These are phyloP conservation scores for Barypeithes pellucidus DNA, from an alignment of 2,888 invertebrate genomes.

Conservation along the genomic window DNA sequence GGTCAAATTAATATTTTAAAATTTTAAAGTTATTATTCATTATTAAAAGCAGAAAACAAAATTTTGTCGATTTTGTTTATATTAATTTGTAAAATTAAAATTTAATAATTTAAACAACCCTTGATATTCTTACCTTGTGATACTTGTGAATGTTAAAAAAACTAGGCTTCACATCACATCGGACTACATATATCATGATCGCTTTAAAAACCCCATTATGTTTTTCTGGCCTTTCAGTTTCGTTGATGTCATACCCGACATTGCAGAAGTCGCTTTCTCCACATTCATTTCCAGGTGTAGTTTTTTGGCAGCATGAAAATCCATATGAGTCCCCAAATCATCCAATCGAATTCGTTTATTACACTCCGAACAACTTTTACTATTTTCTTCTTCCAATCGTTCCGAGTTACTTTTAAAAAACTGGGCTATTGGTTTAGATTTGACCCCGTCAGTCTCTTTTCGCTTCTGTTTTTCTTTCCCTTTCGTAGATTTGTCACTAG, in stretches of 20 bases:
- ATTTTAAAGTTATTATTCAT: too few relatives aligned
- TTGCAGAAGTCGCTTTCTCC: background rate
- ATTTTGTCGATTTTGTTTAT: too few relatives aligned
- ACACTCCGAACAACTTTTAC: slow-evolving; percentile 78
- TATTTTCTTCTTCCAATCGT: slow-evolving; percentile 54
- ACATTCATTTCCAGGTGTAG: slow-evolving; percentile 79
- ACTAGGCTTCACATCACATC: too few relatives aligned
- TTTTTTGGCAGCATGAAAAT: slow-evolving; percentile 89
- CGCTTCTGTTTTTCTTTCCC: slow-evolving; percentile 36
- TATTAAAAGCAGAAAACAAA: too few relatives aligned
- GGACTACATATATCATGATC: background rate
- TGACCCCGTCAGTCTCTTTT: slow-evolving; percentile 1
- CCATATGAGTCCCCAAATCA: slow-evolving; percentile 80
- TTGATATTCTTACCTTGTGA: too few relatives aligned
- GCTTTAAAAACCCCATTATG: slow-evolving; percentile 31
- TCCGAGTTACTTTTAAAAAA: slow-evolving; percentile 60
- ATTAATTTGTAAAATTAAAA: too few relatives aligned
- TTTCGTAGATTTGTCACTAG: slow-evolving; percentile 30
- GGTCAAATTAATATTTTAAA: too few relatives aligned
- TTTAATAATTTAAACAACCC: too few relatives aligned
- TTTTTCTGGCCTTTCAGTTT: slow-evolving; percentile 22
- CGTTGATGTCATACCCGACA: background rate
- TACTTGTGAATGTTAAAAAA: too few relatives aligned
- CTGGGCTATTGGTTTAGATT: slow-evolving; percentile 50
- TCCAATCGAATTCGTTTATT: slow-evolving; percentile 73